phyloP scores from a whole-genome alignment of 2,113 vertebrate species.

The Proterorhinus semilunaris region DNA sequence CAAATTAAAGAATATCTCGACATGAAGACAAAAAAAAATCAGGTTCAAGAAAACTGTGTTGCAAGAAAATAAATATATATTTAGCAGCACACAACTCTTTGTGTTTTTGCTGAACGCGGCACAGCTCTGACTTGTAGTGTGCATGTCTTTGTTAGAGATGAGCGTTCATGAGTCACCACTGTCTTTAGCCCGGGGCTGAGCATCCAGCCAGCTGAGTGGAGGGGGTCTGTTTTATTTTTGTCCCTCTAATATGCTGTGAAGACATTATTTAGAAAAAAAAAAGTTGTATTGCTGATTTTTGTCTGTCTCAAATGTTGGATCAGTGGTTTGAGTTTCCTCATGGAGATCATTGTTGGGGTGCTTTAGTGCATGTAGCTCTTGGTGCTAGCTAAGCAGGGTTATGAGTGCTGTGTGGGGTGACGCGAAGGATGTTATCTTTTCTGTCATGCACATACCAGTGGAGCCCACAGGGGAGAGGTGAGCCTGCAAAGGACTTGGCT shows the following conservation, averaged over 20 bases:
- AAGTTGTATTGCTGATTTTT: conserved; percentile 31
- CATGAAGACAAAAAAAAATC: conserved; percentile 29
- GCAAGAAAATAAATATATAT: conserved; percentile 11
- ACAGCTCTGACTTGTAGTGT: conserved; percentile 54
- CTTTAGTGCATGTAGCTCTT: conserved; percentile 55
- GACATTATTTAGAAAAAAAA: conserved; percentile 58
- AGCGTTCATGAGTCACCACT: conserved; percentile 65
- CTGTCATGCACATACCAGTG: conserved; percentile 59
- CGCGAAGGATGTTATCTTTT: conserved; percentile 63
- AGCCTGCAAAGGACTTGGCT: conserved; percentile 59
- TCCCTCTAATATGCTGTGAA: conserved; percentile 63
- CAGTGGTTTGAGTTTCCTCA: conserved; percentile 41
- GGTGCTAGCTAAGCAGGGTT: conserved; percentile 48
- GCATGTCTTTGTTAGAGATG: conserved; percentile 58
- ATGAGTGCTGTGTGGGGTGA: conserved; percentile 25
- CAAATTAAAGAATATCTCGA: neutral
- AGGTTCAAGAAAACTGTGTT: neutral
- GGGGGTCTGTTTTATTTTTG: conserved; percentile 64
- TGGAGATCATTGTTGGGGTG: conserved; percentile 42
- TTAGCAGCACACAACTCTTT: conserved; percentile 19
- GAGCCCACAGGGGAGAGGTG: conserved; percentile 62
- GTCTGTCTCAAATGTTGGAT: conserved; percentile 49
- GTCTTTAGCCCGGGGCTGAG: conserved; percentile 61
- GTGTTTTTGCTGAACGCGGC: conserved; percentile 52
- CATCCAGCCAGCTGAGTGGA: conserved; percentile 62